Base-by-base conservation (phyloP, 2,888 invertebrate genomes). In the Microctonus hyperodae region DNA sequence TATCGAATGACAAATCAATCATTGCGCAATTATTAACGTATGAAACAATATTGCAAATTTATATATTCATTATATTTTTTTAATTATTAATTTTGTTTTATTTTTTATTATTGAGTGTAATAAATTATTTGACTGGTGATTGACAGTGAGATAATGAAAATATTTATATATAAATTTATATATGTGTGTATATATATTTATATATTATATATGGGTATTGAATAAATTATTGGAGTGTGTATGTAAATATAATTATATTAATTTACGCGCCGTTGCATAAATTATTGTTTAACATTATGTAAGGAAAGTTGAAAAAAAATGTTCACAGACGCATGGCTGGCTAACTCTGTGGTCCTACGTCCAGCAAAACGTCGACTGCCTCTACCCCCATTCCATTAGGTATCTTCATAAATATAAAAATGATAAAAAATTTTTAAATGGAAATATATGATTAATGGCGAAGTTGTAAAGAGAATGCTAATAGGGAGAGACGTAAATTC, bases 311-410 rank as follows among this genome's bases (percentile, higher is more conserved):
- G 75, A 77, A 75, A 75, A 73, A 68, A 81, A 81, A 82, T 84
- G 83, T 84, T 84, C 83, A 83, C 83, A 84, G 83, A 84, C 83
- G 83, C 83, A 82, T 84, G 83, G 83, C 83, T 84, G 83, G 83
- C 83, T 80, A 84, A 84, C 82, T 83, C 83, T 75, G 79, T 83
- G 82, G 82, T 83, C 81, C 83, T 83, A 75, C 83, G 83, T 81
- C 83, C 83, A 83, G 82, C 82, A 75, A 84, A 84, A 75, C 83
- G 83, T 80, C 83, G 83, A 74, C 83, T 83, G 83, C 83, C 83
- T 81, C 83, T 83, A 81, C 83, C 82, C 82, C 82, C 79, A 79
- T 83, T 83, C 81, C 82, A 83, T 82, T 83, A 83, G 79, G 79
- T 81, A 83, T 76, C 75, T 53, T 60, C 66, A 48, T 37, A 61